Conservation (phyloP, 23 tunicate species). For the Oikopleura dioica region DNA sequence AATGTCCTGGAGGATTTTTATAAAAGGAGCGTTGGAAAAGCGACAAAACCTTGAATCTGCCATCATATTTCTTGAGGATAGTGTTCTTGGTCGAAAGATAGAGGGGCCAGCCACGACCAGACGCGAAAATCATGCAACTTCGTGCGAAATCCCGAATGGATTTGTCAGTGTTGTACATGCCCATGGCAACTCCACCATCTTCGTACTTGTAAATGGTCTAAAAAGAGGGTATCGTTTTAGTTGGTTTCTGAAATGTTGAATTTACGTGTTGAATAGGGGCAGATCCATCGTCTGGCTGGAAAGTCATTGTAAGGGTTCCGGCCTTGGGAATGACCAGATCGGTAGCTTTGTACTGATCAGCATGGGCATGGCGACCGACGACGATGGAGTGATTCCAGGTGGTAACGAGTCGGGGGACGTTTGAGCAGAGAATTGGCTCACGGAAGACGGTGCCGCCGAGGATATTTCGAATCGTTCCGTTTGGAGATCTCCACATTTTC, state of each 20-base stretch:
- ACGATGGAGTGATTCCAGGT: conserved; percentile 66
- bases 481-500: conserved; percentile 12
- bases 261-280: not conserved
- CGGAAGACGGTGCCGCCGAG: conserved; percentile 23
- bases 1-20: too few relatives aligned
- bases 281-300: conserved; percentile 33
- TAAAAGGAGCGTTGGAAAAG: conserved; percentile 63
- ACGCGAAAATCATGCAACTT: conserved; percentile 77
- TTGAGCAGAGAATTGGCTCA: conserved; percentile 79
- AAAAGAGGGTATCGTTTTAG: too few relatives aligned
- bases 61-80: conserved; percentile 92
- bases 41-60: conserved; percentile 94
- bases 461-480: conserved; percentile 8
- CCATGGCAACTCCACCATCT: conserved; percentile 72
- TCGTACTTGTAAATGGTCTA: too few relatives aligned
- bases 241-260: too few relatives aligned
- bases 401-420: conserved; percentile 65
- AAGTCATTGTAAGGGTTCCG: conserved; percentile 45
- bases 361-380: conserved; percentile 77
- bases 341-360: conserved; percentile 88
- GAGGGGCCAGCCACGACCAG: conserved; percentile 71
- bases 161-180: conserved; percentile 98
- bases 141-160: conserved; percentile 82
- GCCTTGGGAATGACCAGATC: conserved; percentile 70
- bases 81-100: conserved; percentile 97